Base-by-base conservation (phyloP, 1,140 invertebrate species). In the Drosophila pandora region DNA sequence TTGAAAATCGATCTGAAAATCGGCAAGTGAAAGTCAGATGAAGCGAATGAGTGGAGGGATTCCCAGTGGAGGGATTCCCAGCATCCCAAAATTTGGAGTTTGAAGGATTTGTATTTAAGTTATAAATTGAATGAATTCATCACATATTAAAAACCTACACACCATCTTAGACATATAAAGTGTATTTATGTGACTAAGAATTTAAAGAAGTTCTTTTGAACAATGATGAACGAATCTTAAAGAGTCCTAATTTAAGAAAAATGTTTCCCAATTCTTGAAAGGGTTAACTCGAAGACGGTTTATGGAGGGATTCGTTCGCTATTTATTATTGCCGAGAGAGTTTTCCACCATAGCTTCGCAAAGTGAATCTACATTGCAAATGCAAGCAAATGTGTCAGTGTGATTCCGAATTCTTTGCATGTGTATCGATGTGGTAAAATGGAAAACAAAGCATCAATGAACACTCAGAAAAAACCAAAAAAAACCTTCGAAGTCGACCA, bases 311-410 rank as follows among this genome's bases (percentile, higher is more conserved):
- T 17, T 23, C 34, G 3, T 54, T 34, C 39, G 4, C 1, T 2
- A 7, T 47, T 64, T 53, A 52, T 62, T 37, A 48, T 74, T 56
- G 60, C 64, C 60, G 60, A 79, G 72, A 84, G 72, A 76, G n/a
- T 76, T 80, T 84, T 76, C 65, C 77, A 68, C 81, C 70, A 76
- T 83, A 82, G 88, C 80, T 84, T 84, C 52, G 76, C 64, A 88
- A 82, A 88, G 55, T 79, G 78, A 87, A 88, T 82, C 84, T 87
- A 88, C 82, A 84, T 85, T 89, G 85, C 73, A 89, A 90, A 89
- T 89, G 69, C 80, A 89, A 30, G 79, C 58, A 57, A 72, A 39
- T 69, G 50, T 68, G 21, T 37, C 63, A 34, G 57, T 39, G 43
- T 60, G 49, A 61, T 47, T 13, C 9, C 47, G 37, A 37, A 39